Conservation (phyloP, 2,888 invertebrate species). For the Girardia tigrina region DNA sequence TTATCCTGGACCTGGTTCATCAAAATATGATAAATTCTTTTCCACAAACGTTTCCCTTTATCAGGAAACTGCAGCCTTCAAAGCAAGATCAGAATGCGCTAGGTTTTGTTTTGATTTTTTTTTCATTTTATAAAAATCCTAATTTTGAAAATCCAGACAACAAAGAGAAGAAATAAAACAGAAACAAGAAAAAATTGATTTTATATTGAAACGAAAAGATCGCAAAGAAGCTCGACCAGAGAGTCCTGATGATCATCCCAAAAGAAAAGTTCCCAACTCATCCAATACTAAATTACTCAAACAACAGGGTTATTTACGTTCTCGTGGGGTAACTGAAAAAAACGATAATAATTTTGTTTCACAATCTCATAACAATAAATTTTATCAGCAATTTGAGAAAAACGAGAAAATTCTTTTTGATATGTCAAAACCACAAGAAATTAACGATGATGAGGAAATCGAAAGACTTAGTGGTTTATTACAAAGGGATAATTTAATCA, state of each 20-base stretch:
- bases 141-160: constrained; percentile 40
- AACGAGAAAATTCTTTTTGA: not conserved
- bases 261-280: not conserved
- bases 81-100: constrained; percentile 48
- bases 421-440: constrained; percentile 28
- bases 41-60: constrained; percentile 49
- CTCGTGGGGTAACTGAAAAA: not conserved
- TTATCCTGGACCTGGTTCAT: constrained; percentile 42
- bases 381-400: not conserved
- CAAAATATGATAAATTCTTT: constrained; percentile 49
- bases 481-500: constrained; percentile 27
- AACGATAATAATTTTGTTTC: not conserved
- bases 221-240: constrained; percentile 42
- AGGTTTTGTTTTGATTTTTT: constrained; percentile 41
- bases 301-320: not conserved
- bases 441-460: constrained; percentile 30
- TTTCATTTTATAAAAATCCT: not conserved
- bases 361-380: too few species aligned
- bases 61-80: constrained; percentile 50
- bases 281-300: not conserved
- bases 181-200: constrained; percentile 44
- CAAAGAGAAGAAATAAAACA: constrained; percentile 48
- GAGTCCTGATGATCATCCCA: constrained; percentile 42
- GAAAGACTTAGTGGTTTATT: constrained; percentile 29
- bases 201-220: constrained; percentile 26